phyloP scores from a whole-genome alignment of 2,888 invertebrate species.

The Lasioglossum vierecki region DNA sequence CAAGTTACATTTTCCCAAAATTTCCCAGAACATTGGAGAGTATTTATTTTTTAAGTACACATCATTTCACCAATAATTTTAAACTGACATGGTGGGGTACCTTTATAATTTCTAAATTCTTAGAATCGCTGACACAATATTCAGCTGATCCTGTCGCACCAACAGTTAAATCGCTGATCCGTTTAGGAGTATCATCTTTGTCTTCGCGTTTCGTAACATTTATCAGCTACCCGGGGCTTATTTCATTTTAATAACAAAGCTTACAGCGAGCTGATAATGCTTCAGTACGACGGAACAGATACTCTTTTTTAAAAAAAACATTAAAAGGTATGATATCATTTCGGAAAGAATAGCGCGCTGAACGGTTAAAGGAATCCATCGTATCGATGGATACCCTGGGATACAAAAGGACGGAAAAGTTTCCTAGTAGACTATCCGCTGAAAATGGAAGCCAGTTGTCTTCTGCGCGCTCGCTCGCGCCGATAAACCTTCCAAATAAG shows the following conservation, averaged over 20 bases:
- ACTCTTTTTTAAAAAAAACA: neutral
- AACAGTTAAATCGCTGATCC: neutral
- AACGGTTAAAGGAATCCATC: neutral
- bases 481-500: conserved; percentile 23
- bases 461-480: neutral
- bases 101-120: no score
- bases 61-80: neutral
- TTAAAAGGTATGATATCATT: neutral
- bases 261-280: neutral
- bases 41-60: neutral
- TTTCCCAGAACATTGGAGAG: neutral
- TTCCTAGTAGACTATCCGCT: neutral
- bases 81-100: no score
- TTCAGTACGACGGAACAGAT: neutral
- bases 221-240: neutral
- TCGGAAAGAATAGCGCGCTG: neutral
- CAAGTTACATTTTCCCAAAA: neutral
- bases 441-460: neutral
- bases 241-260: neutral
- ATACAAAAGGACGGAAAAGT: neutral
- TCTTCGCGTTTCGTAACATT: neutral
- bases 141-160: neutral
- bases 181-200: neutral
- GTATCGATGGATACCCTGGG: neutral
- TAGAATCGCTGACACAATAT: neutral